Evolutionary conservation across 2,888 invertebrate genomes (phyloP), one percentile per base, ranked within the genome.

Genomic region (Agapostemon virescens): DNA sequence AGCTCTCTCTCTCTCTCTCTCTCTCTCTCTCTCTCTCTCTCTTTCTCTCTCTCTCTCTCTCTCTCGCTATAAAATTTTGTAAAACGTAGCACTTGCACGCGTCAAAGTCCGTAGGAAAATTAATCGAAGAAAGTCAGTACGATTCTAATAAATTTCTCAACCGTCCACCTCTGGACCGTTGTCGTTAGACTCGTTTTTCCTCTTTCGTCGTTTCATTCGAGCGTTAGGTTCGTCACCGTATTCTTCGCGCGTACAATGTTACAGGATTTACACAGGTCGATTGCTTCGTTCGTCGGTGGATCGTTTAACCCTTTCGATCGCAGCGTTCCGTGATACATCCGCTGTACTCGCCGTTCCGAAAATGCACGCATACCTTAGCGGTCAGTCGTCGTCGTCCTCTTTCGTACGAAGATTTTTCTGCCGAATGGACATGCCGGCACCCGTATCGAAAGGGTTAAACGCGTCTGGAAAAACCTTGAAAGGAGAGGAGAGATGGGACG

Each of bases 241-340:
- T 55, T 38, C 52, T 52, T 64, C 67, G 80, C 67, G 80, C 63
- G 69, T 66, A 63, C 55, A 63, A 61, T n/a, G 33, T 63, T 71
- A 74, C 70, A 74, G 71, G 52, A n/a, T 58, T 61, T 17, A 71
- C n/a, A 69, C 36, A 36, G 61, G 71, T 71, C 58, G 68, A 80
- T 80, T 76, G 82, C 70, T 82, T 80, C 63, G 1, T 45, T 86
- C 74, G 77, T 66, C 55, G 69, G 70, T 77, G 75, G 79, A 82
- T 78, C 70, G 64, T 67, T 40, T 0, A n/a, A n/a, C n/a, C n/a
- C n/a, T n/a, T n/a, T n/a, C n/a, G n/a, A n/a, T n/a, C n/a, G n/a
- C n/a, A n/a, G n/a, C n/a, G n/a, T n/a, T n/a, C n/a, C n/a, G n/a
- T n/a, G n/a, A n/a, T n/a, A n/a, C n/a, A n/a, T n/a, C n/a, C n/a